Base-by-base conservation (phyloP, 2,113 vertebrate genomes). In the Hymenochirus boettgeri region DNA sequence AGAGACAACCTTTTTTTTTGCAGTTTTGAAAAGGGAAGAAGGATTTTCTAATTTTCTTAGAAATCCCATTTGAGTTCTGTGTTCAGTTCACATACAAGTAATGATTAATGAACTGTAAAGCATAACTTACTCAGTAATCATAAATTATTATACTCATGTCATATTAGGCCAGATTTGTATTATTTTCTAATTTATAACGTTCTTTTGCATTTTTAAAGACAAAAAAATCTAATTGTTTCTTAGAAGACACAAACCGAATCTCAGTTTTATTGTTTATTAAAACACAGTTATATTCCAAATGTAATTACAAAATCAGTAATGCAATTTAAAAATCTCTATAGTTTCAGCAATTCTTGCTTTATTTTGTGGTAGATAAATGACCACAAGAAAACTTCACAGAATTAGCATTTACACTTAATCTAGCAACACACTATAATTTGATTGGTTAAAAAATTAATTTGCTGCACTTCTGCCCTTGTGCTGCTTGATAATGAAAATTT, bases 401-500 rank as follows among this genome's bases (percentile, higher is more conserved):
- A 90, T 90, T 90, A 90, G 83, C 74, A 80, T 89, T 87, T 87
- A 78, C 82, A 84, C 82, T 75, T 86, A 89, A 89, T 87, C 83
- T 84, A 79, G 80, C 87, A 89, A 90, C 74, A 79, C 84, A 78
- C 82, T 86, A 75, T 90, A 89, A 91, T 89, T 90, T 84, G 86
- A 91, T 90, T 91, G 85, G 85, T 87, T 88, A 88, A 88, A 89
- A 88, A 89, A 90, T 85, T 90, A 78, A 88, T 87, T 90, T 88
- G 83, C 84, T 86, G 83, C 90, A 89, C 86, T 84, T 90, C 86
- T 91, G 88, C 81, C 88, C 88, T 85, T 91, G 81, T 87, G 84
- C 82, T 86, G 83, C 84, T 62, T 82, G 82, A 82, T 90, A 90
- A 90, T 91, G 88, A 89, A 91, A 91, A 91, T 90, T 88, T 89